Evolutionary conservation across 1,140 invertebrate genomes (phyloP).

Genomic region (Diuraphis noxia): DNA sequence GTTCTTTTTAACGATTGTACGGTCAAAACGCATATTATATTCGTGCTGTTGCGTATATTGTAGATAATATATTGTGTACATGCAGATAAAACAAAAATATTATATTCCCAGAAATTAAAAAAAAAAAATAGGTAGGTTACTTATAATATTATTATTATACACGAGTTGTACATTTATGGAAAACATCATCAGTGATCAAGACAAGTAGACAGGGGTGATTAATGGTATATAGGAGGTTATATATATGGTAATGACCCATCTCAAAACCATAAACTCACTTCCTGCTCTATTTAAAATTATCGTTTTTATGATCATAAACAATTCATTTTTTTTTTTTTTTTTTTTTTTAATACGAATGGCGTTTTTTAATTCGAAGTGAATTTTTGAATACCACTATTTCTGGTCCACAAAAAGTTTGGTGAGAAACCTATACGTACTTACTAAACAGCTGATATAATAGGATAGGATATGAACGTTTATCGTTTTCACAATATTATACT

Average conservation of each 20-base stretch:
- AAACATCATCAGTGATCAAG: background rate
- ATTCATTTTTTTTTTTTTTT: background rate
- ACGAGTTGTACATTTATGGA: background rate
- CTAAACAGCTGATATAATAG: background rate
- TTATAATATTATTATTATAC: background rate
- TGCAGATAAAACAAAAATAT: background rate
- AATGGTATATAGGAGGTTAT: background rate
- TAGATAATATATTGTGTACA: background rate
- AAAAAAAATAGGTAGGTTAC: background rate
- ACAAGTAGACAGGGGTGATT: background rate
- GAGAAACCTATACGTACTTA: background rate
- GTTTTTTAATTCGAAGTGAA: background rate
- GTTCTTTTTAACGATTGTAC: constrained; percentile 23
- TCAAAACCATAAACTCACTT: background rate
- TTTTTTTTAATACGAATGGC: no score
- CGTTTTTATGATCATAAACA: background rate
- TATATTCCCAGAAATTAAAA: background rate
- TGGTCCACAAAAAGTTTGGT: background rate
- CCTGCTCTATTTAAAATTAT: background rate
- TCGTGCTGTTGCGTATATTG: background rate
- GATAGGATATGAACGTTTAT: background rate
- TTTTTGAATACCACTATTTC: background rate
- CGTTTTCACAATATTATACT: background rate
- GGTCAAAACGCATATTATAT: background rate
- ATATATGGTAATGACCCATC: background rate